Base-by-base conservation (phyloP, 2,888 invertebrate genomes). In the Acleris laterana region DNA sequence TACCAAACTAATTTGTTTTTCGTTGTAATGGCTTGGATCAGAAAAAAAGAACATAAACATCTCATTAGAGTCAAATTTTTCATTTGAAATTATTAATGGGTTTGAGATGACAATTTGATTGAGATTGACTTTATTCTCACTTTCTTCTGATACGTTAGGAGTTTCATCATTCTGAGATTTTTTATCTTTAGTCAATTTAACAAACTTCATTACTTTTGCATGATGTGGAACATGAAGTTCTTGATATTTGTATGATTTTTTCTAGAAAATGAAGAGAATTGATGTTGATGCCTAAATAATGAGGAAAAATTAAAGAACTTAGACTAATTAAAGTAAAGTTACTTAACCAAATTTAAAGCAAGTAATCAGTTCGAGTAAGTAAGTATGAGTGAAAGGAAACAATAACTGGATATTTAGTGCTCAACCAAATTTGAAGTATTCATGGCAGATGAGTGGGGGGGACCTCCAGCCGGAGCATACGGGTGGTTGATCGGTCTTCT, bases 221-320 rank as follows among this genome's bases (percentile, higher is more conserved):
- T 77, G 70, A 20, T 70, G 65, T 51, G 86, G 75, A 63, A 87
- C 22, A 44, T 79, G 60, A 58, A 88, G 72, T 58, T 88, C 87
- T 78, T 77, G 80, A 69, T 85, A 88, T 73, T 88, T 89, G 77
- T 84, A 80, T 71, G 77, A 74, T 71, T 81, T 81, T 71, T 62
- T 77, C 88, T 89, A 89, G 78, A 89, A 89, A 82, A 82, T 48
- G 13, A 64, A 52, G 32, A 64, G 17, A 53, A 32, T 59, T 59
- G 58, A 51, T 19, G 48, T 55, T 48, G 46, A 28, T 13, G 17
- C 48, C 38, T 52, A 42, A 16, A 17, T 22, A 46, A 51, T 44
- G 4, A 50, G 44, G 20, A n/a, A 25, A 50, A 6, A 55, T 42
- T 16, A 5, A 42, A 42, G 2, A 42, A 16, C 7, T 28, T 28